phyloP scores from a whole-genome alignment of 37 sponge, comb jelly and placozoan species.

The Corticium candelabrum region DNA sequence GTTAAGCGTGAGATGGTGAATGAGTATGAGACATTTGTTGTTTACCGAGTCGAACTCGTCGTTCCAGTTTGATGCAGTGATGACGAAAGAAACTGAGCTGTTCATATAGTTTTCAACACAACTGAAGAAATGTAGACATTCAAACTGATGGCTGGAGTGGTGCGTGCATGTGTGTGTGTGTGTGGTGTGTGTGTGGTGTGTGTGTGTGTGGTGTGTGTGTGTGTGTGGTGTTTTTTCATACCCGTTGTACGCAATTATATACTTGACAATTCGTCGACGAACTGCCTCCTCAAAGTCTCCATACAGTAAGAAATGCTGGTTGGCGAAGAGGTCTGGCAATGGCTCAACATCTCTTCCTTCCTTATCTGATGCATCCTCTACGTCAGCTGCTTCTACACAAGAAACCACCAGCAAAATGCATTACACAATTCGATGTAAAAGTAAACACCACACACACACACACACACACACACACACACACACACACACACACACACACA shows the following conservation, averaged over 20 bases:
- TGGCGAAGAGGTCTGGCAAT: constrained; percentile 57
- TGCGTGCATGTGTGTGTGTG: too few relatives aligned
- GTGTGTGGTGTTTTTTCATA: background rate
- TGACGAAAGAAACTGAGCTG: background rate
- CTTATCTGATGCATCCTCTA: constrained; percentile 1
- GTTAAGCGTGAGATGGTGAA: background rate
- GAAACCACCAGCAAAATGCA: too few relatives aligned
- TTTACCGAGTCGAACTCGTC: background rate
- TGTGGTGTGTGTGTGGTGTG: too few relatives aligned
- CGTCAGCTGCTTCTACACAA: too few relatives aligned
- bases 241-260: constrained; percentile 82
- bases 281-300: constrained; percentile 46
- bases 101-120: background rate
- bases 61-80: background rate
- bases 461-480: too few relatives aligned
- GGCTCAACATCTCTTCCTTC: constrained; percentile 20
- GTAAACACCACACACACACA: too few relatives aligned
- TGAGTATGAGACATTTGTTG: background rate
- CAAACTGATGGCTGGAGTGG: too few relatives aligned
- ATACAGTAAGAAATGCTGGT: constrained; percentile 51
- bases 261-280: constrained; percentile 32
- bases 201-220: too few relatives aligned
- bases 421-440: too few relatives aligned
- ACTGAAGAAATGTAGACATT: background rate
- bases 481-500: too few relatives aligned